phyloP scores from a whole-genome alignment of 2,113 vertebrate species.

The Azemiops feae region DNA sequence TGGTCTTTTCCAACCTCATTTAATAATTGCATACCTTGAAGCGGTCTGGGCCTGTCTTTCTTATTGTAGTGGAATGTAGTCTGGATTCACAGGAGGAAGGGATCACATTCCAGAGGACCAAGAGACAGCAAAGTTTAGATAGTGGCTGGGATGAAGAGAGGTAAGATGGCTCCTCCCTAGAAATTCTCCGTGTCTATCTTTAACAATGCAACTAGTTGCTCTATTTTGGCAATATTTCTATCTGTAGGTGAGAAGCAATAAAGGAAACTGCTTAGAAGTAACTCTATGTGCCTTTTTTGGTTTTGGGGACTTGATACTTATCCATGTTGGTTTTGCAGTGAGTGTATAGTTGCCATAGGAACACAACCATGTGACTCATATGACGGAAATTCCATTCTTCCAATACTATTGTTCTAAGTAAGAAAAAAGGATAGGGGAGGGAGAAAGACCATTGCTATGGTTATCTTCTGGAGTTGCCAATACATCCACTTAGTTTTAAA shows the following conservation, averaged over 20 bases:
- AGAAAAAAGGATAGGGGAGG: neutral
- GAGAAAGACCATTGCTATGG: neutral
- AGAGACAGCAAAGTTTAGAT: neutral
- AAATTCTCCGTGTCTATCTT: neutral
- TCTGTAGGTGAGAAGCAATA: neutral
- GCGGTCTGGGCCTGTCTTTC: neutral
- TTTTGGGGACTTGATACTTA: neutral
- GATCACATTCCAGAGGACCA: neutral
- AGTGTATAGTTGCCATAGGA: neutral
- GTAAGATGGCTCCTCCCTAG: neutral
- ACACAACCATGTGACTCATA: neutral
- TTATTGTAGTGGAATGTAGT: neutral
- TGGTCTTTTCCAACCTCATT: neutral
- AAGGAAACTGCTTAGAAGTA: neutral
- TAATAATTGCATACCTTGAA: neutral
- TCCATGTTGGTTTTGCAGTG: neutral
- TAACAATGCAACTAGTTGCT: neutral
- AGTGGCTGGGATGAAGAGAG: neutral
- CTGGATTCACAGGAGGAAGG: neutral
- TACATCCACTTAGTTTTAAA: neutral
- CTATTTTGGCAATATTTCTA: neutral
- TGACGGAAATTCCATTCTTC: neutral
- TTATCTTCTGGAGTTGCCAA: neutral
- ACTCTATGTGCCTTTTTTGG: neutral
- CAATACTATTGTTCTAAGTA: neutral